Evolutionary conservation across 2,797 vertebrate genomes (phyloP).

Genomic region (Phalloptychus januarius): DNA sequence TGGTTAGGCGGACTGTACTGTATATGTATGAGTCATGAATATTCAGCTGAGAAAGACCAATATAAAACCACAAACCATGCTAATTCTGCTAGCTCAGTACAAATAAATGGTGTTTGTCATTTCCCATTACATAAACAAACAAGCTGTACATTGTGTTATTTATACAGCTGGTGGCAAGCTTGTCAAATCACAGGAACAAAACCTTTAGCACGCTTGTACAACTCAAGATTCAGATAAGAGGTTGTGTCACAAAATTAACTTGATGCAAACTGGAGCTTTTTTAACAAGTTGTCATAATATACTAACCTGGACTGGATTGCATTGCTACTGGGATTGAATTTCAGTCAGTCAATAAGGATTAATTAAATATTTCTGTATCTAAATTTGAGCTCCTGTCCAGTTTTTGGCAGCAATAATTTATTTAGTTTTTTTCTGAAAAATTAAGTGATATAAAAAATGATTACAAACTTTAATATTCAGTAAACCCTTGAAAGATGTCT

Average conservation of each 20-base stretch:
- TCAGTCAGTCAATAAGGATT: not conserved
- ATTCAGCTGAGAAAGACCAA: not conserved
- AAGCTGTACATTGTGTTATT: not conserved
- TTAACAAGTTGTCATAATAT: not conserved
- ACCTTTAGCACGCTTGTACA: not conserved
- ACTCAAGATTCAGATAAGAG: not conserved
- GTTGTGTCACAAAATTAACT: not conserved
- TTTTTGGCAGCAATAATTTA: not conserved
- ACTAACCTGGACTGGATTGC: not conserved
- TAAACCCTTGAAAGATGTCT: not conserved
- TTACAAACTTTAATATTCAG: not conserved
- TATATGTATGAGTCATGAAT: no score
- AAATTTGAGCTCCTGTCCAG: not conserved
- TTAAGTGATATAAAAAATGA: not conserved
- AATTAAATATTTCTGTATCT: not conserved
- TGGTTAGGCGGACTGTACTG: not conserved
- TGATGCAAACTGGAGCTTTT: not conserved
- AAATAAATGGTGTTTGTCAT: constrained; percentile 8
- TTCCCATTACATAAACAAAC: not conserved
- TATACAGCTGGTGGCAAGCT: not conserved
- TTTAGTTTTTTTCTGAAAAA: not conserved
- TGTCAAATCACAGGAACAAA: not conserved
- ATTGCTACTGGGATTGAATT: not conserved
- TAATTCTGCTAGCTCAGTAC: constrained; percentile 17
- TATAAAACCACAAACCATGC: not conserved